Evolutionary conservation across 1,140 invertebrate genomes (phyloP), one percentile per base, ranked within the genome.

Genomic region (Acromyrmex heyeri): DNA sequence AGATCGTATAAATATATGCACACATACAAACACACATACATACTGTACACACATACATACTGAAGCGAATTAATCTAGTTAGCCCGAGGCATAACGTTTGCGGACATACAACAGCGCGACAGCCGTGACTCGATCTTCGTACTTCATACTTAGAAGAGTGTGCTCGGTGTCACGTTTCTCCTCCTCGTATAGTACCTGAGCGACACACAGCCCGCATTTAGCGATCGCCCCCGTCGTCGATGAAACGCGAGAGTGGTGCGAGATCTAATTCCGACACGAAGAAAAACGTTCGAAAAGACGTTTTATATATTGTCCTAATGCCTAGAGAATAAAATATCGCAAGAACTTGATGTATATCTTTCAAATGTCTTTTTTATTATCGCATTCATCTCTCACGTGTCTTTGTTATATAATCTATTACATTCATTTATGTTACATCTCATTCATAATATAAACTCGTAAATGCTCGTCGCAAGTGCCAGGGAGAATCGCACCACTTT

Each of bases 151-250:
- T 44, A 48, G 50, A 73, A 38, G 55, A 62, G 16, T 83, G 38
- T 34, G 38, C 67, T 61, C 69, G 79, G 69, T 69, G 55, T 75
- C 69, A 83, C 38, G 69, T 75, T 83, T 73, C 67, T 82, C 55
- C 78, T 81, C 38, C 69, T 83, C 69, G 69, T 83, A 61, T 75
- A 83, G 79, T 83, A 83, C 69, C 79, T 83, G 79, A 83, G 69
- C 69, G 79, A 83, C 55, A 82, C 79, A 83, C 38, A 83, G 57
- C 55, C 38, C 44, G 69, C 38, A 57, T 75, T 83, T 34, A 62
- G 27, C 55, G 38, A 75, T 73, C 44, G 67, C 27, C 18, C 16
- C 64, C 34, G 24, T 53, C 76, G 75, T 65, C 53, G 55, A 83
- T 50, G 55, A 62, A 34, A 30, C 50, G 30, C 34, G 57, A 62